These are phyloP conservation scores for Cantharis lateralis DNA, from an alignment of 2,888 invertebrate genomes.

Conservation along the genomic window DNA sequence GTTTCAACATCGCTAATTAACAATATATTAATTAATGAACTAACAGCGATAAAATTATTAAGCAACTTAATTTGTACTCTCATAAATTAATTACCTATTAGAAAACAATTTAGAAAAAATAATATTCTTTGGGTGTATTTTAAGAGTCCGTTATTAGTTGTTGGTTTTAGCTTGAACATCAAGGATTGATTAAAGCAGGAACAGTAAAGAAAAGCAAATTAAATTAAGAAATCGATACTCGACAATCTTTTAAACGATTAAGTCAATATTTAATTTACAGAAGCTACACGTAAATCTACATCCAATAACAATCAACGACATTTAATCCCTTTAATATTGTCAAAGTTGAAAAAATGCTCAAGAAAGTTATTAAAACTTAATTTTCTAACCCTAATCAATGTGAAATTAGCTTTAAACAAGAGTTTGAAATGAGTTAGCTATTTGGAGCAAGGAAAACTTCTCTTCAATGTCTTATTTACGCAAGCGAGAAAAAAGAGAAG, in stretches of 20 bases:
- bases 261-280: not conserved
- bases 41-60: not conserved
- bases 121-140: not conserved
- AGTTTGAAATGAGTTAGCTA: not conserved
- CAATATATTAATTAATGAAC: not conserved
- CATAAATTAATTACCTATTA: not conserved
- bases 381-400: not conserved
- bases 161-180: not conserved
- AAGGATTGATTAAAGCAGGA: not conserved
- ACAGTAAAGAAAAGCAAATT: not conserved
- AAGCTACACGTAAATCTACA: not conserved
- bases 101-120: not conserved
- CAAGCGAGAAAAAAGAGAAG: not conserved
- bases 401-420: not conserved
- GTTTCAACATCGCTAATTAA: not conserved
- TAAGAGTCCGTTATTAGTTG: not conserved
- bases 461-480: not conserved
- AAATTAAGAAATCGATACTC: not conserved
- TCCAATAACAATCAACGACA: not conserved
- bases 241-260: constrained; percentile 1
- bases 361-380: not conserved
- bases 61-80: not conserved
- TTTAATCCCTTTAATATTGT: not conserved
- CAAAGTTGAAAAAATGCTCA: not conserved
- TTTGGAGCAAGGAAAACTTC: not conserved